These are phyloP conservation scores for Eristalis intricaria DNA, from an alignment of 2,888 invertebrate genomes.

Conservation along the genomic window DNA sequence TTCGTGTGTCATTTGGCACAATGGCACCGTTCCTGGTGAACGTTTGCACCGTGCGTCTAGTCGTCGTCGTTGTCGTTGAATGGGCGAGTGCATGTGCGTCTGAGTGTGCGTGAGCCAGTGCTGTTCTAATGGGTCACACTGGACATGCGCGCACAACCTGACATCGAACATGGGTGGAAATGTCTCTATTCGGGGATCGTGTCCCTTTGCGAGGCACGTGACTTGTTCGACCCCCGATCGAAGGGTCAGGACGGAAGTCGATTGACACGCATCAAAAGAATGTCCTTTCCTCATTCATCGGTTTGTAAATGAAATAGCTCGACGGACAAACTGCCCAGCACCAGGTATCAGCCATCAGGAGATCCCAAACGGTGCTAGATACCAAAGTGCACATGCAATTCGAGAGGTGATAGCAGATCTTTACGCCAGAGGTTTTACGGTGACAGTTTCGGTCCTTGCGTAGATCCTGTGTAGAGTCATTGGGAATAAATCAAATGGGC, in stretches of 20 bases:
- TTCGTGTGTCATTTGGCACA: constrained; percentile 24
- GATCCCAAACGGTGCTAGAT: neutral
- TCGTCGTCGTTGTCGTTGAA: too few species aligned
- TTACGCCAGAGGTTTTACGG: constrained; percentile 18
- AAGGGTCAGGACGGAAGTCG: neutral
- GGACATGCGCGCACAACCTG: neutral
- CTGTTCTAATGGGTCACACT: neutral
- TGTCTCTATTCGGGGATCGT: neutral
- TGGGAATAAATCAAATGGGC: neutral
- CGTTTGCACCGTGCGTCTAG: neutral
- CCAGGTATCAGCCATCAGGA: neutral
- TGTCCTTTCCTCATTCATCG: neutral
- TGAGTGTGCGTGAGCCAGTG: neutral
- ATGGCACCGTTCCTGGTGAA: constrained; percentile 1
- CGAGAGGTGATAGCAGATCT: constrained; percentile 31
- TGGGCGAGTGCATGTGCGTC: neutral
- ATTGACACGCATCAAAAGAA: neutral
- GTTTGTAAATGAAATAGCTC: neutral
- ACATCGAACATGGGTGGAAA: neutral
- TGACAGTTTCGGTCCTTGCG: constrained; percentile 11
- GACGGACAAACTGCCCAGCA: neutral
- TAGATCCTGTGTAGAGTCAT: neutral
- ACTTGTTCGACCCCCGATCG: neutral
- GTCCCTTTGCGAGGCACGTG: neutral
- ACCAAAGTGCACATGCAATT: neutral